Percentiles rank a stretch among this genome's conserved stretches.
Conservation (phyloP, 2,113 vertebrate species). For the Barbus barbus region DNA sequence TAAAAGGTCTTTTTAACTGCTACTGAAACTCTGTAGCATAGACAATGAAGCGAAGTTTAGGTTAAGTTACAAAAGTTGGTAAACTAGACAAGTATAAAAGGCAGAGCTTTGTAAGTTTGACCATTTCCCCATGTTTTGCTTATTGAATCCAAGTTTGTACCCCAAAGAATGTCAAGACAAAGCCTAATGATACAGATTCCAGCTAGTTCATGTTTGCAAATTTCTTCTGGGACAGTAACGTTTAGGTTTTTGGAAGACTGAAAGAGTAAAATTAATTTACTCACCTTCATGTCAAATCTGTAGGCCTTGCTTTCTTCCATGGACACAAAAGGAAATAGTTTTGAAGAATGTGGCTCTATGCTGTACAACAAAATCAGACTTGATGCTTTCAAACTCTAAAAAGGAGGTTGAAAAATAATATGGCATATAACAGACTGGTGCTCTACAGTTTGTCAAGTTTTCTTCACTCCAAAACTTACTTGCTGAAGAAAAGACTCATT, state of each 20-base stretch:
- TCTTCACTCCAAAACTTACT: neutral
- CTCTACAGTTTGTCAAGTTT: neutral
- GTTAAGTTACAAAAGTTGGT: neutral
- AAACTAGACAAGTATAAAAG: neutral
- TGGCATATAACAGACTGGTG: neutral
- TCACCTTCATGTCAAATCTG: neutral
- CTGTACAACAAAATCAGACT: neutral
- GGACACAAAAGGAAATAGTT: neutral
- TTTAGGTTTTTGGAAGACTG: neutral
- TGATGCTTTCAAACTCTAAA: neutral
- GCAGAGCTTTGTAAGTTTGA: slow-evolving; percentile 1
- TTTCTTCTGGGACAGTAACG: neutral
- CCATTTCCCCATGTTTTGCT: neutral
- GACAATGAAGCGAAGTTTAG: slow-evolving; percentile 2
- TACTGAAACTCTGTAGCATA: neutral
- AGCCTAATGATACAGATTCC: neutral
- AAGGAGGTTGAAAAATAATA: neutral
- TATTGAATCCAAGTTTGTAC: neutral
- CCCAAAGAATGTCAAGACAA: neutral
- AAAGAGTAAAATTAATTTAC: neutral
- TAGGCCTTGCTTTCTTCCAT: neutral
- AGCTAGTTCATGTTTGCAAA: neutral
- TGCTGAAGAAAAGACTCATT: neutral
- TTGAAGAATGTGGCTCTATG: neutral
- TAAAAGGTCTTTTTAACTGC: slow-evolving; percentile 6